Evolutionary conservation across 2,888 invertebrate genomes (phyloP), one percentile per base, ranked within the genome.

Genomic region (Labia minor): DNA sequence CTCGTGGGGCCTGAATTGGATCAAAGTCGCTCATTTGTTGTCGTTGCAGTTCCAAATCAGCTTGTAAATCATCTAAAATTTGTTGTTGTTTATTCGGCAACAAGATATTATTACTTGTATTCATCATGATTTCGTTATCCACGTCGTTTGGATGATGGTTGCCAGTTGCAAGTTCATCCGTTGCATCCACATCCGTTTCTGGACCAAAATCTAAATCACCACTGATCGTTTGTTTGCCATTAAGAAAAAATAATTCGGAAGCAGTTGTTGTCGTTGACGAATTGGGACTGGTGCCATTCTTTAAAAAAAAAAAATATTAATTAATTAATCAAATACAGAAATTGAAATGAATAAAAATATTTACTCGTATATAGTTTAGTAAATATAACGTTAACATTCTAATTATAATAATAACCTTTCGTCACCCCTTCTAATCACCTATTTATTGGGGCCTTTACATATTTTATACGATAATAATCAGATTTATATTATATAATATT

Each of bases 151-250:
- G 64, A 11, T 67, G 65, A 14, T 37, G 62, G 67, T 75, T 67
- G 21, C 70, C 68, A 19, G 74, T 72, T 49, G 73, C 73, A 19
- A 74, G 76, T 37, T 77, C 77, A 62, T 75, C 73, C 64, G 76
- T 73, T 14, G 73, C 72, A 66, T 75, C 76, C 16, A 74, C 88
- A 70, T 88, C 86, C 0, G 88, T 88, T 79, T 89, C 89, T 0
- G 88, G 88, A 1, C 89, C 89, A 71, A 88, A 81, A 76, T 89
- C 87, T 72, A 84, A 85, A 72, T 85, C 85, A 71, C 79, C 79
- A 66, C 77, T 77, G 62, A 83, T 18, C 14, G 63, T 11, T 1
- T 62, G 62, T n/a, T 65, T 62, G 6, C 67, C 67, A 64, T 67
- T 67, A 14, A 61, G 67, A n/a, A 20, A 26, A 16, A 49, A 49